Evolutionary conservation across 2,888 invertebrate species (phyloP), one percentile per base, ranked within the genome.

Genomic region (Oasisia sp.): DNA sequence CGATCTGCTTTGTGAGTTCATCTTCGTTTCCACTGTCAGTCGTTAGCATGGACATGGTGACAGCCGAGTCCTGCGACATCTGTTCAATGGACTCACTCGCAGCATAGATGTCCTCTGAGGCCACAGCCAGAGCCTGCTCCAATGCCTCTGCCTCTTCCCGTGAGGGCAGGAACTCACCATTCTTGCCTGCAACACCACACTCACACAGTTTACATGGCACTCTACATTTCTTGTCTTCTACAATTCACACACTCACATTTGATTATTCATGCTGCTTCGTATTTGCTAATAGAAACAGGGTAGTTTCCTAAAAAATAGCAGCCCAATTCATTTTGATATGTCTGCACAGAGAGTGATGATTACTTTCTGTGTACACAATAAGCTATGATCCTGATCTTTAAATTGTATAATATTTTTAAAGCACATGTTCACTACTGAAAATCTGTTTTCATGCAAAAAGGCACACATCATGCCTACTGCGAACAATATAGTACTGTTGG

Each of bases 121-220:
- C 98, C 91, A 97, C 97, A 94, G 98, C 98, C 93, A 98, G 96
- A 12, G 98, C 98, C 93, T 98, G 97, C 95, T 98, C 98, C 94
- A 98, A 96, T 96, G 98, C 98, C 94, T 98, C 98, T 74, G 98
- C 98, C 96, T 98, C 98, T 95, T 98, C 98, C 95, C 97, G 97
- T 91, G 97, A 97, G 89, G 97, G 97, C 94, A 97, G 97, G 89
- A 92, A 97, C 94, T 97, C 97, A n/a, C 97, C 97, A 95, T 97
- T 97, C 96, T 97, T 97, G 95, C 97, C 97, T 95, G 92, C 44
- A 93, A 91, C 32, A 92, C 92, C 91, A 74, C 45, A 58, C 58
- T 94, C 91, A 92, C 32, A 74, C 19, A 74, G n/a, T 19, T 74
- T n/a, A n/a, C n/a, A n/a, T 58, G 19, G 0, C 58, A 58, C 19